Conservation (phyloP, 2,888 invertebrate genomes). For the Tetragonisca angustula region DNA sequence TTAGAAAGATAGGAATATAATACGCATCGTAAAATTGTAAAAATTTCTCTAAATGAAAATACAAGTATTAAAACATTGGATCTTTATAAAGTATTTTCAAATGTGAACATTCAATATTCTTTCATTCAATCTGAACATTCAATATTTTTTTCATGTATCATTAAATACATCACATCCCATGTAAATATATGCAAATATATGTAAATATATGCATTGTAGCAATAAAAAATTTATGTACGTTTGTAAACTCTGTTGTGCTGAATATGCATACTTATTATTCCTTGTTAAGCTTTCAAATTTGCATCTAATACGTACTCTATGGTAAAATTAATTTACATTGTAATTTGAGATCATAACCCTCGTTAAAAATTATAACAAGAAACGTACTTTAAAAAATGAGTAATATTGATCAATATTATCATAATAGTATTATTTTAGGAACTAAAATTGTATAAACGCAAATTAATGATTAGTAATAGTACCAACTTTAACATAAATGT, state of each 20-base stretch:
- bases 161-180: not conserved
- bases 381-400: slow-evolving; percentile 3
- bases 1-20: slow-evolving; percentile 15
- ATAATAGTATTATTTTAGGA: slow-evolving; percentile 39
- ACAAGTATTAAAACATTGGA: slow-evolving; percentile 23
- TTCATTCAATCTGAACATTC: not conserved
- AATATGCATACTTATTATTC: slow-evolving; percentile 31
- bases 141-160: not conserved
- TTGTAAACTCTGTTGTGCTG: not conserved
- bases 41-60: slow-evolving; percentile 15
- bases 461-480: slow-evolving; percentile 8
- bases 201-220: not conserved
- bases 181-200: too few relatives aligned
- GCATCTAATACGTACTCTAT: slow-evolving; percentile 1
- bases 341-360: slow-evolving; percentile 45
- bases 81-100: slow-evolving; percentile 3
- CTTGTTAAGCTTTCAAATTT: not conserved
- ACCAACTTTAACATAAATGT: not conserved
- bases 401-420: slow-evolving; percentile 14
- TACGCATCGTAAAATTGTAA: not conserved
- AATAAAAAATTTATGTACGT: slow-evolving; percentile 17
- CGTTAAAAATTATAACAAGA: slow-evolving; percentile 1
- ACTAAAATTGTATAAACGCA: slow-evolving; percentile 38
- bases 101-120: not conserved
- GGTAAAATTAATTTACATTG: slow-evolving; percentile 7